Percentiles rank a stretch among this genome's conserved stretches.
Conservation (phyloP, 2,113 vertebrate species). For the Amblyopsis rosae region DNA sequence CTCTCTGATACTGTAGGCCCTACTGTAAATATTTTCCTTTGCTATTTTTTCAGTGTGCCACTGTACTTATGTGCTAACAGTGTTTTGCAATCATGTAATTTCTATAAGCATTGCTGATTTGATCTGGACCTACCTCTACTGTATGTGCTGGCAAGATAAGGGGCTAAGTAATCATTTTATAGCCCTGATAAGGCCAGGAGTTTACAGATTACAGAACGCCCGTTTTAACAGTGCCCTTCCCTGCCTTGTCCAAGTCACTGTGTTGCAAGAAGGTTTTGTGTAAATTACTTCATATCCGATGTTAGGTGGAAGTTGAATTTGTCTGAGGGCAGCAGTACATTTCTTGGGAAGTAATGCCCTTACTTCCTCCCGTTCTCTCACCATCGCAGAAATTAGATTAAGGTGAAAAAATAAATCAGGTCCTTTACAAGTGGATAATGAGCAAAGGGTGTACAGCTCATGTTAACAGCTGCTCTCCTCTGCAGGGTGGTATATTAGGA, state of each 20-base stretch:
- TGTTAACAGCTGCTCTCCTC: not conserved
- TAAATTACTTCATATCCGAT: conserved; percentile 61
- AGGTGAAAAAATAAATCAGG: conserved; percentile 41
- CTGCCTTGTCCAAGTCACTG: conserved; percentile 38
- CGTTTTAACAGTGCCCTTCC: conserved; percentile 39
- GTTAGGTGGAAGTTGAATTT: conserved; percentile 70
- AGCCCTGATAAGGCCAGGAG: conserved; percentile 61
- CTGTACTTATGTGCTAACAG: conserved; percentile 28
- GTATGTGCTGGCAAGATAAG: conserved; percentile 75
- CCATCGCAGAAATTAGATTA: conserved; percentile 36
- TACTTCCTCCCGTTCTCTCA: conserved; percentile 28
- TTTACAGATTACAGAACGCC: conserved; percentile 42
- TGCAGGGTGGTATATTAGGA: no score
- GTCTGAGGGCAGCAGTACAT: conserved; percentile 46
- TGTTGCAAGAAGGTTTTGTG: conserved; percentile 48
- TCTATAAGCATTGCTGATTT: conserved; percentile 68
- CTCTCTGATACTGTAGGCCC: conserved; percentile 43
- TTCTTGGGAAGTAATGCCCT: conserved; percentile 43
- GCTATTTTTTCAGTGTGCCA: conserved; percentile 37
- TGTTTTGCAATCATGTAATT: conserved; percentile 67
- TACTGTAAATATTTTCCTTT: conserved; percentile 75
- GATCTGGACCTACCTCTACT: conserved; percentile 60
- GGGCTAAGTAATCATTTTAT: conserved; percentile 53
- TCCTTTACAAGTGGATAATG: conserved; percentile 6
- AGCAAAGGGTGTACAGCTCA: not conserved